Base-by-base conservation (phyloP, 2,797 vertebrate genomes). In the Antrozous pallidus region DNA sequence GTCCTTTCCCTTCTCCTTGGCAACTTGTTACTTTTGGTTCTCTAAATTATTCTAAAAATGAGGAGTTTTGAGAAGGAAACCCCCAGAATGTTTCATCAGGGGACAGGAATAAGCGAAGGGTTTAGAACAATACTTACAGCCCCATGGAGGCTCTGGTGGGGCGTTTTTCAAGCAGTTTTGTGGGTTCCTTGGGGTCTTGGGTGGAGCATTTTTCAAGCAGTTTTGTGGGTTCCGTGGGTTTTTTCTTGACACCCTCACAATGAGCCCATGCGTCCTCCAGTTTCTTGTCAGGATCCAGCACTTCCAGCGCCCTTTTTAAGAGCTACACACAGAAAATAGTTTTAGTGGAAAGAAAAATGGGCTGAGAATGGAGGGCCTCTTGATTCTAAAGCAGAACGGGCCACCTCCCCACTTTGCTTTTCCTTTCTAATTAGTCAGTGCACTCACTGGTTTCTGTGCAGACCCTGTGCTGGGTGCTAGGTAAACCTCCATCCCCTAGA, bases 281-380 rank as follows among this genome's bases (percentile, higher is more conserved):
- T 26, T 93, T 93, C 97, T 97, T 96, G 47, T 98, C 97, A 26
- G 98, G 98, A 80, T 98, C 98, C 77, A 98, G 93, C 85, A 98
- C 75, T 33, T 97, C 98, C 63, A 98, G 93, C 77, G 98, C 98
- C 90, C 98, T 96, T 73, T 98, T 70, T 92, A 98, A 98, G 93
- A 99, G 96, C 98, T 99, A 94, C 49, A 91, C 28, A 94, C 33
- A 96, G 80, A 93, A 89, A 91, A 79, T 0, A 31, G 38, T 24
- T 17, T 87, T 74, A 8, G 33, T 51, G 33, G 24, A 28, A n/a
- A 88, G 70, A 51, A 65, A 67, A 40, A 42, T 6, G 12, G 11
- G 51, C 38, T 69, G n/a, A 24, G 70, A 61, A 61, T 36, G 26
- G 7, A 24, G 5, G 5, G 7, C 1, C 4, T 8, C 31, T n/a